Base-by-base conservation (phyloP, 2,888 invertebrate genomes). In the Lasiommata megera region DNA sequence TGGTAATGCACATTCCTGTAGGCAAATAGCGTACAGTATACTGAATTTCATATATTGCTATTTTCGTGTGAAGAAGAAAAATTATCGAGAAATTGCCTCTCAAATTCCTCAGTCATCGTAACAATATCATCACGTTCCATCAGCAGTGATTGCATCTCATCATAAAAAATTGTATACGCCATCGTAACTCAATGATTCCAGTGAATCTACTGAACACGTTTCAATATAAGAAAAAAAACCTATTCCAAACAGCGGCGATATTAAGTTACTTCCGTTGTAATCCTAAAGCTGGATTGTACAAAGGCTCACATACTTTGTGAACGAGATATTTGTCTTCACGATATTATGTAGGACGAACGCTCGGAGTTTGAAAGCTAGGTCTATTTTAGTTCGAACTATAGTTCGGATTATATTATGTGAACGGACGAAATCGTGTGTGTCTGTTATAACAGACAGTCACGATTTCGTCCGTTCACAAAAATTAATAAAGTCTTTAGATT, bases 261-360 rank as follows among this genome's bases (percentile, higher is more conserved):
- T 54, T 18, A 47, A 54, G 47, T 47, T 46, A 55, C 40, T 47
- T 55, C 44, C 12, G 38, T 55, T 18, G 54, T 40, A 40, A 40
- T 48, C 17, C 46, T 46, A 14, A 37, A 54, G 31, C 16, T 18
- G 47, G 54, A 40, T 55, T 55, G 40, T 55, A 29, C 54, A 23
- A 55, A 48, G 48, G 46, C 46, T 46, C 29, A 46, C 37, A 37
- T 54, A 44, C 44, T 44, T 54, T 37, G 28, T 43, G 34, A 34
- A 44, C 28, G 36, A 36, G 54, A 54, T 54, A 54, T 54, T 54
- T 44, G 28, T 28, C 44, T 44, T 44, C 44, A n/a, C 37, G 8
- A 37, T 44, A 54, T 37, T 36, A 31, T 16, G 46, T 46, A 16
- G 3, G 31, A 29, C 9, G 29, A 31, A 46, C 31, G 31, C 31